phyloP scores from a whole-genome alignment of 2,888 invertebrate species.

The Trachelus tabidus region DNA sequence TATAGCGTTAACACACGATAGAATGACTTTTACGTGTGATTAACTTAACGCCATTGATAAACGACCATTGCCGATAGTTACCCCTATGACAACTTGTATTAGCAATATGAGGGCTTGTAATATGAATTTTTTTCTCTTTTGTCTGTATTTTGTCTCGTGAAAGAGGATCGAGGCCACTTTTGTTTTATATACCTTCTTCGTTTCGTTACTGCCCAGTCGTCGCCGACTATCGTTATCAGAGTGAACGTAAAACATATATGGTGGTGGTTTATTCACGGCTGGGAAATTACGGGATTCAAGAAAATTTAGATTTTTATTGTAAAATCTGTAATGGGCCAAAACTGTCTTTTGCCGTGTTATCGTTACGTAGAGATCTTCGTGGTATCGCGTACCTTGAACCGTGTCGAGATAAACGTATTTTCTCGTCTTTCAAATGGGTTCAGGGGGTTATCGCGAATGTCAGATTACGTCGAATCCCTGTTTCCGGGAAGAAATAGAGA shows the following conservation, averaged over 20 bases:
- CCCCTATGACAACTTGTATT: background rate
- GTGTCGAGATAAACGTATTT: conserved; percentile 4
- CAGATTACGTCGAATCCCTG: background rate
- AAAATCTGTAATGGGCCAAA: background rate
- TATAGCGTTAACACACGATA: conserved; percentile 29
- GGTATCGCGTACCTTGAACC: background rate
- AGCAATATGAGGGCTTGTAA: background rate
- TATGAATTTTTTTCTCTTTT: background rate
- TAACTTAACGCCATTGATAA: conserved; percentile 33
- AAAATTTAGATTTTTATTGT: background rate
- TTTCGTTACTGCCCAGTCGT: background rate
- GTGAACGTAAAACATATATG: background rate
- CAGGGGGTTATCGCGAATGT: conserved; percentile 1
- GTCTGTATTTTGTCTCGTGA: background rate
- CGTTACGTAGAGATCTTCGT: background rate
- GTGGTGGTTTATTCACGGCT: no score
- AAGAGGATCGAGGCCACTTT: background rate
- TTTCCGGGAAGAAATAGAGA: background rate
- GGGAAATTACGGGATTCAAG: no score
- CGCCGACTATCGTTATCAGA: background rate
- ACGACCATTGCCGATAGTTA: background rate
- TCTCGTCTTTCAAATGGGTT: background rate
- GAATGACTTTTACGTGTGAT: conserved; percentile 34
- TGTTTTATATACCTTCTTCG: background rate
- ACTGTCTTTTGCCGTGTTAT: background rate